Conservation (phyloP, 2,797 vertebrate species). For the Lagodon rhomboides region DNA sequence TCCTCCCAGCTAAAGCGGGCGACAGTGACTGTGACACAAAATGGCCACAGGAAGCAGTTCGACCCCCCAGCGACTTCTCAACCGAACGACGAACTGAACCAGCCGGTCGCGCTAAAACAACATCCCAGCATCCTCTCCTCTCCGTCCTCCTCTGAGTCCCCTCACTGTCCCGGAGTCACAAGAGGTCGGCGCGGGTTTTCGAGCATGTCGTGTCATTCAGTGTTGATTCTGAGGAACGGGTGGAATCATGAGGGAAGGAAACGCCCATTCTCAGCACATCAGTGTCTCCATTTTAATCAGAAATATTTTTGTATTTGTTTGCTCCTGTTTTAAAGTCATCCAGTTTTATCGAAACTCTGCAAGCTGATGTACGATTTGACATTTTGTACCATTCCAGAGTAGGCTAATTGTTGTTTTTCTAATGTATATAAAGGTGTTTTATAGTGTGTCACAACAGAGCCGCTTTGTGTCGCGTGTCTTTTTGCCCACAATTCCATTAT, state of each 20-base stretch:
- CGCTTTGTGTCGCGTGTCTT: constrained; percentile 18
- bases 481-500: constrained; percentile 12
- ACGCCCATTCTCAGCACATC: constrained; percentile 34
- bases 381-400: constrained; percentile 79
- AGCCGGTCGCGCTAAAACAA: constrained; percentile 30
- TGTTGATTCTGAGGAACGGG: constrained; percentile 29
- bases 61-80: constrained; percentile 9
- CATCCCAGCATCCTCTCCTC: constrained; percentile 53
- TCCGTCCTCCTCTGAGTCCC: constrained; percentile 52
- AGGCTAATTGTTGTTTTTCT: constrained; percentile 69
- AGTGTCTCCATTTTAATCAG: constrained; percentile 68
- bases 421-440: constrained; percentile 83
- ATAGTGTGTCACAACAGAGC: constrained; percentile 61
- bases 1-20: constrained; percentile 81
- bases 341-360: constrained; percentile 42
- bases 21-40: constrained; percentile 27
- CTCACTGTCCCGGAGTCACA: constrained; percentile 48
- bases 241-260: constrained; percentile 42
- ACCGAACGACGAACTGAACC: constrained; percentile 50
- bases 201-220: constrained; percentile 31
- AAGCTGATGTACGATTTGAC: constrained; percentile 53
- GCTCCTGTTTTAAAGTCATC: constrained; percentile 61
- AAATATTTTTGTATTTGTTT: constrained; percentile 80
- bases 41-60: constrained; percentile 40
- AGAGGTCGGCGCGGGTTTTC: constrained; percentile 16